Evolutionary conservation across 2,113 vertebrate genomes (phyloP).

Genomic region (Ophthalmolycus amberensis): DNA sequence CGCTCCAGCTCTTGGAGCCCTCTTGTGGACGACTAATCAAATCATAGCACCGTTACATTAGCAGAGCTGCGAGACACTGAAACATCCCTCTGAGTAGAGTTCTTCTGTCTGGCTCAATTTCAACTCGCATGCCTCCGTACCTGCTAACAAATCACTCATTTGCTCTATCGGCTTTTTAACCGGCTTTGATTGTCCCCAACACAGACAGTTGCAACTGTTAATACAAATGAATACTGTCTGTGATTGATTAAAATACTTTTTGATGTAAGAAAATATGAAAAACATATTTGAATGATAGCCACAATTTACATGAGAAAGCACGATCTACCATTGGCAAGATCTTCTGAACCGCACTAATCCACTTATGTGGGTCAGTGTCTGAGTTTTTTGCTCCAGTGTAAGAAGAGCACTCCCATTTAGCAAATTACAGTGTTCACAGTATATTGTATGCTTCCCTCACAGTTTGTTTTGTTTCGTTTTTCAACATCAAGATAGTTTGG

Average conservation of each 20-base stretch:
- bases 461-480: background rate
- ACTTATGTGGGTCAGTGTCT: background rate
- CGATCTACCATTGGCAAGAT: background rate
- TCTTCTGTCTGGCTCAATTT: background rate
- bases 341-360: background rate
- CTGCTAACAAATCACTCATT: background rate
- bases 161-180: background rate
- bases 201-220: background rate
- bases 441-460: background rate
- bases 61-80: background rate
- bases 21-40: conserved; percentile 57
- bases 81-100: background rate
- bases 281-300: background rate
- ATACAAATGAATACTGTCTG: background rate
- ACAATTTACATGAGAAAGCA: background rate
- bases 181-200: background rate
- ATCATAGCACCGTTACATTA: conserved; percentile 20
- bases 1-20: conserved; percentile 52
- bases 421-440: background rate
- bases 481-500: background rate
- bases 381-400: background rate
- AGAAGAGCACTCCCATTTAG: background rate
- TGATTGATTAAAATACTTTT: background rate
- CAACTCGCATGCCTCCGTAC: background rate
- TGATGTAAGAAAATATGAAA: background rate